Conservation (phyloP, 1,140 invertebrate species). For the Drosophila bifasciata region DNA sequence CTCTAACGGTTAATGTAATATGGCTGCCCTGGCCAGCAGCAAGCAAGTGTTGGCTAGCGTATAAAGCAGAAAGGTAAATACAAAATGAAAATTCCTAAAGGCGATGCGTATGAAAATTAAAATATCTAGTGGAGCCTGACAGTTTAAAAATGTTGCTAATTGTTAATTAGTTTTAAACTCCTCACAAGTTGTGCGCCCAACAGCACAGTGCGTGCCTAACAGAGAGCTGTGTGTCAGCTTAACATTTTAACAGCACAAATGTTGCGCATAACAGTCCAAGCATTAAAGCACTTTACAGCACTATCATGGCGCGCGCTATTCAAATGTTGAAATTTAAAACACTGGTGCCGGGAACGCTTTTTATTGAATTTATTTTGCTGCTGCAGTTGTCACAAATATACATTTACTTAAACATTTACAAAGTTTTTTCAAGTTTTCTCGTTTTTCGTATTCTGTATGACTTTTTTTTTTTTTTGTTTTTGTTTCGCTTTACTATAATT, state of each 20-base stretch:
- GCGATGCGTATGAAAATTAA: too few relatives aligned
- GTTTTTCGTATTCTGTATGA: constrained; percentile 11
- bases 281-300: neutral
- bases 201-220: neutral
- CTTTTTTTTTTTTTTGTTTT: constrained; percentile 21
- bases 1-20: constrained; percentile 29
- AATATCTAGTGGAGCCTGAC: too few relatives aligned
- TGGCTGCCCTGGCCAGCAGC: constrained; percentile 2
- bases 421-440: constrained; percentile 51
- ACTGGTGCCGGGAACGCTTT: constrained; percentile 61
- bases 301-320: constrained; percentile 3
- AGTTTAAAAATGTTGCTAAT: too few relatives aligned
- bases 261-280: too few relatives aligned
- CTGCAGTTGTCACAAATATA: constrained; percentile 66
- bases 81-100: too few relatives aligned
- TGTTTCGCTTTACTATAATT: constrained; percentile 17
- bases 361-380: constrained; percentile 68
- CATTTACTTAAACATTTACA: constrained; percentile 78
- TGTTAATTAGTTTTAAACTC: neutral
- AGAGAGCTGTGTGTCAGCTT: neutral
- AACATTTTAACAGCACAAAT: neutral
- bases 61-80: too few relatives aligned
- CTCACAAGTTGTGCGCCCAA: neutral
- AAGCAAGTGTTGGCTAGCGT: too few relatives aligned
- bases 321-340: constrained; percentile 30